Evolutionary conservation across 2,113 vertebrate genomes (phyloP), one percentile per base, ranked within the genome.

Genomic region (Hystrix brachyura): DNA sequence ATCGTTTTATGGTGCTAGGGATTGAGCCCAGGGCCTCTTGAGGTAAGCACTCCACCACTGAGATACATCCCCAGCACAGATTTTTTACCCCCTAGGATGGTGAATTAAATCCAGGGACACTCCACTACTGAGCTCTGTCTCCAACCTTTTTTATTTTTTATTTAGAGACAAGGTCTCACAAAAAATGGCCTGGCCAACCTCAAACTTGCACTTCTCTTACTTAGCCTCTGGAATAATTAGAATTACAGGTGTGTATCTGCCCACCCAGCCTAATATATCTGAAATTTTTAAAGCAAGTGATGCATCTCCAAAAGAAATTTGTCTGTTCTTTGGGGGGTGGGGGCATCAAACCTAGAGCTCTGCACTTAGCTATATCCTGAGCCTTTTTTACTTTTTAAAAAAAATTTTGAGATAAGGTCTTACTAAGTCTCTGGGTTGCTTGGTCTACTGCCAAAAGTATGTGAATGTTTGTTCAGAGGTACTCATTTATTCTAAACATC

Each of bases 401-500:
- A 19, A 60, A 27, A 29, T 64, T 64, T 64, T 64, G 62, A 64
- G 62, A 29, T 25, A 64, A 7, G 3, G 62, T 64, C 25, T 64
- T 64, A 27, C 23, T 27, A 29, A 64, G 62, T 64, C 27, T 29
- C 59, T 60, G 59, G 18, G 18, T 64, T 64, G 62, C 62, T 25
- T 29, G 2, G 62, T 64, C 23, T 64, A 29, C 27, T 64, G 25
- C 10, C 62, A 64, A 29, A 64, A 29, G 25, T 64, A 64, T 38
- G 43, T 74, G 90, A 74, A 59, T 93, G 60, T 94, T 97, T 94
- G 43, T 89, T 90, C 55, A 90, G 69, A 87, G 46, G 43, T 21
- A 85, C 89, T 94, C 14, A 76, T 93, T 91, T 94, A 69, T 92
- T 78, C 38, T 95, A 43, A 90, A 84, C 82, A 76, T 95, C 46